Evolutionary conservation across 2,113 vertebrate genomes (phyloP).

Genomic region (Macroglossus sobrinus): DNA sequence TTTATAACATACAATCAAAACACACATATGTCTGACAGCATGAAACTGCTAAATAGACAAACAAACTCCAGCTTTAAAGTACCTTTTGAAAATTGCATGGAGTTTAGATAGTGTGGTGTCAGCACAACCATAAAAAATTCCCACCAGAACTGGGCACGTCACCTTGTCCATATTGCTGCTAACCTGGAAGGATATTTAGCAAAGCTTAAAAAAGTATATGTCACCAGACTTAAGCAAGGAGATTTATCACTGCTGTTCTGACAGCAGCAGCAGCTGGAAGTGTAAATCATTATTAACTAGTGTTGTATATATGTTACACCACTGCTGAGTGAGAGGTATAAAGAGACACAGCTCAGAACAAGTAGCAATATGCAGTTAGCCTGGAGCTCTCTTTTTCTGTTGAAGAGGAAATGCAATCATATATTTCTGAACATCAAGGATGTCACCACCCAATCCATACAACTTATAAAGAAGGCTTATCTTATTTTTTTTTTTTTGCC

Average conservation of each 20-base stretch:
- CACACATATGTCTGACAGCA: not conserved
- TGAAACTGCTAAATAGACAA: slow-evolving; percentile 10
- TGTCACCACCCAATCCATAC: not conserved
- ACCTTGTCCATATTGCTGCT: not conserved
- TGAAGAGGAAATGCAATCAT: not conserved
- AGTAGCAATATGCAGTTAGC: not conserved
- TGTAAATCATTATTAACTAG: slow-evolving; percentile 28
- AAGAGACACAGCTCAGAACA: not conserved
- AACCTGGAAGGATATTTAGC: not conserved
- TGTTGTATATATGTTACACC: not conserved
- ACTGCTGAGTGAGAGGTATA: not conserved
- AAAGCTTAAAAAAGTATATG: slow-evolving; percentile 20
- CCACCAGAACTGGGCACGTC: not conserved
- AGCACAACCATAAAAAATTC: not conserved
- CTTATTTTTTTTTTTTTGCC: not conserved
- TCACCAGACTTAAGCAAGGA: slow-evolving; percentile 24
- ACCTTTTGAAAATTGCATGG: slow-evolving; percentile 31
- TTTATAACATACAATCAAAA: not conserved
- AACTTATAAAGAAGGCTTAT: not conserved
- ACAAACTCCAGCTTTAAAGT: not conserved
- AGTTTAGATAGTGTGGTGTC: not conserved
- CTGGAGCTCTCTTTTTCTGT: not conserved
- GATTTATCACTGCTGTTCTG: slow-evolving; percentile 31
- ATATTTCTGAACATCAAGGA: not conserved
- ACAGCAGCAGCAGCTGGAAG: slow-evolving; percentile 21